Evolutionary conservation across 2,797 vertebrate species (phyloP).

Genomic region (Syncerus caffer): DNA sequence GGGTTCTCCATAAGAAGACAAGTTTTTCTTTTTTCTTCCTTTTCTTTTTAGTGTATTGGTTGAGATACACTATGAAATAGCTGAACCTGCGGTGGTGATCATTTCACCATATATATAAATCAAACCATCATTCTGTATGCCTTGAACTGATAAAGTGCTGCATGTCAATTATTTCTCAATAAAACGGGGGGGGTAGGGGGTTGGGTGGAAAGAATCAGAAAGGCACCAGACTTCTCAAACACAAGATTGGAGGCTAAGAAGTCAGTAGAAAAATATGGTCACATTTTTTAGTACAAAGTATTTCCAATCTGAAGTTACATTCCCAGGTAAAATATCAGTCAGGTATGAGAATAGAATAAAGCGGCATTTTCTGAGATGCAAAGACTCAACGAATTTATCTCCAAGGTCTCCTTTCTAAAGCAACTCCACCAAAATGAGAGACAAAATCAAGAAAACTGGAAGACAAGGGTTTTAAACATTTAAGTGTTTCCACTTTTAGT

Average conservation of each 20-base stretch:
- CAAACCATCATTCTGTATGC: background rate
- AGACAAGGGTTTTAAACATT: background rate
- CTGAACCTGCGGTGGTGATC: background rate
- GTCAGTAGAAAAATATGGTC: background rate
- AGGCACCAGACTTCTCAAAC: background rate
- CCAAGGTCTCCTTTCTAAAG: background rate
- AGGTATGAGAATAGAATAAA: background rate
- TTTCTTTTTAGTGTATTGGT: background rate
- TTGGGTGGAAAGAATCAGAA: background rate
- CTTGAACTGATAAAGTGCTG: background rate
- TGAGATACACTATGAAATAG: background rate
- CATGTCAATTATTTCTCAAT: background rate
- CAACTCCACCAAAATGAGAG: background rate
- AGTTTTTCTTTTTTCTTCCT: background rate
- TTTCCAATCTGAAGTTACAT: background rate
- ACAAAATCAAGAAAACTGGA: background rate
- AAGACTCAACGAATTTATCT: background rate
- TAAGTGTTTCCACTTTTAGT: background rate
- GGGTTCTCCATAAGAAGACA: background rate
- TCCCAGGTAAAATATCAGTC: background rate
- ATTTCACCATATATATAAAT: background rate
- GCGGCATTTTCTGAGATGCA: background rate
- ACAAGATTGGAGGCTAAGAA: background rate
- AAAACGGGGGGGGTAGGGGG: background rate
- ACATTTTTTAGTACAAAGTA: background rate